phyloP scores from a whole-genome alignment of 2,113 vertebrate genomes.

The Mormyrus iriodes region DNA sequence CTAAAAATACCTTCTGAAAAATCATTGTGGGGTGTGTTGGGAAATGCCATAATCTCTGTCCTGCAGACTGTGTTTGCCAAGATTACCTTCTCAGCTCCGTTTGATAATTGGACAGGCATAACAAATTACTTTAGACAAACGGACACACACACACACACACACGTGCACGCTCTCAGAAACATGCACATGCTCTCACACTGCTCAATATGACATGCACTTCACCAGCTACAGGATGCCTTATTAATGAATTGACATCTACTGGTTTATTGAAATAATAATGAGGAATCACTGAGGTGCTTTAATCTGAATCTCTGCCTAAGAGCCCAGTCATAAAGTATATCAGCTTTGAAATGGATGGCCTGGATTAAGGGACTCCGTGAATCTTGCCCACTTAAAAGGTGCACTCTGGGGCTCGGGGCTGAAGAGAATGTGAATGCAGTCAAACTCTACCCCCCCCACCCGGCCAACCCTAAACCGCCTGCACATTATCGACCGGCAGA shows the following conservation, averaged over 20 bases:
- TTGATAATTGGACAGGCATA: not conserved
- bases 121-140: not conserved
- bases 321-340: not conserved
- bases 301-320: not conserved
- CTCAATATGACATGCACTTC: not conserved
- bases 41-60: conserved; percentile 31
- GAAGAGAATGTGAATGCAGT: too few relatives aligned
- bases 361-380: not conserved
- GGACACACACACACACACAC: not conserved
- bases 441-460: not conserved
- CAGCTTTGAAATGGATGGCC: not conserved
- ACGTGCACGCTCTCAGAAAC: not conserved
- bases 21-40: conserved; percentile 21
- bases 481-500: too few relatives aligned
- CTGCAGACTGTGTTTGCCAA: conserved; percentile 13
- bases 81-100: not conserved
- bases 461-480: not conserved
- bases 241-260: conserved; percentile 8
- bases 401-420: not conserved
- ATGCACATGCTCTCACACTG: not conserved
- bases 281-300: not conserved
- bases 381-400: not conserved
- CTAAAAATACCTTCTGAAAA: not conserved
- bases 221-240: not conserved
- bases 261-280: conserved; percentile 8